These are phyloP conservation scores for Clivina fossor DNA, from an alignment of 2,888 invertebrate genomes.

Conservation along the genomic window DNA sequence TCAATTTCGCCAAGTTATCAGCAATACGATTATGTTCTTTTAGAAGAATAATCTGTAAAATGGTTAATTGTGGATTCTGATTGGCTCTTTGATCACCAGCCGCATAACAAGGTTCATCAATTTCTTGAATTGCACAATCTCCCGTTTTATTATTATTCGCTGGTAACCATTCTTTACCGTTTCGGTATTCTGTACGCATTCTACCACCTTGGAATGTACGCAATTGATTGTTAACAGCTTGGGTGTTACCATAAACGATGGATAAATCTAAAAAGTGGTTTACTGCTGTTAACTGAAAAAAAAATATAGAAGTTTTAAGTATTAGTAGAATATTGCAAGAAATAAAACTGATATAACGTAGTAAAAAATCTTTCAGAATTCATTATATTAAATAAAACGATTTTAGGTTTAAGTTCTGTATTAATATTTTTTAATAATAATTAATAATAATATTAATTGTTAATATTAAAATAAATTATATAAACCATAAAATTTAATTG, in stretches of 20 bases:
- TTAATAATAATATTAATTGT: no score
- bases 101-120: conserved; percentile 73
- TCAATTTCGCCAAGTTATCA: conserved; percentile 59
- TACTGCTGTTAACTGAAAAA: conserved; percentile 63
- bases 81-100: conserved; percentile 71
- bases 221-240: conserved; percentile 64
- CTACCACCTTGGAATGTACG: conserved; percentile 70
- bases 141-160: conserved; percentile 66
- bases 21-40: conserved; percentile 77
- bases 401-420: no score
- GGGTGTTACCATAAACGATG: conserved; percentile 76
- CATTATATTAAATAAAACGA: no score
- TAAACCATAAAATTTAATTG: no score
- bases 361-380: no score
- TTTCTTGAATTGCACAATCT: conserved; percentile 65
- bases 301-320: conserved; percentile 21
- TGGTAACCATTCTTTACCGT: conserved; percentile 73
- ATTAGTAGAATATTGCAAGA: not conserved
- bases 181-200: conserved; percentile 63
- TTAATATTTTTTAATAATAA: no score
- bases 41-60: conserved; percentile 67
- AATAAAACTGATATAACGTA: not conserved
- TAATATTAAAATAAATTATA: no score
- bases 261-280: conserved; percentile 78
- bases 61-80: conserved; percentile 71